phyloP scores from a whole-genome alignment of 2,113 vertebrate genomes.

The Serilophus lunatus region DNA sequence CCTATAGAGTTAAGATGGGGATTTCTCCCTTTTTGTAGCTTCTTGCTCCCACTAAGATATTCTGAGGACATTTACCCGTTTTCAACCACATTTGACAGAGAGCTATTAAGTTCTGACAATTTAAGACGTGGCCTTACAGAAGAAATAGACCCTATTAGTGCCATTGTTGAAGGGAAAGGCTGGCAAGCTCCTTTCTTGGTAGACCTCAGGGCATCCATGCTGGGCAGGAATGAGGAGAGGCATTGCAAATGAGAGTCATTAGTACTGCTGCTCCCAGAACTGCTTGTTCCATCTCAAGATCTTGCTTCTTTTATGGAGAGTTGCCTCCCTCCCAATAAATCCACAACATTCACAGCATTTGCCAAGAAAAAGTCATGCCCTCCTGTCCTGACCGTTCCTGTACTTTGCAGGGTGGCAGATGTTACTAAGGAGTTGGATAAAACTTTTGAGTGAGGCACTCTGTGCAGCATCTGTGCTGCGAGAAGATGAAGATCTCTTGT shows the following conservation, averaged over 20 bases:
- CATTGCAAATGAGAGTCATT: not conserved
- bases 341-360: not conserved
- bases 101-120: not conserved
- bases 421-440: not conserved
- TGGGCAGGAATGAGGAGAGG: not conserved
- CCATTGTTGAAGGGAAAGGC: not conserved
- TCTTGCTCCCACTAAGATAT: not conserved
- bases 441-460: not conserved
- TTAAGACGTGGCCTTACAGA: not conserved
- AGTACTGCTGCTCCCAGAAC: constrained; percentile 3
- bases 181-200: not conserved
- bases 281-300: not conserved
- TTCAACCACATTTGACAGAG: not conserved
- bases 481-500: not conserved
- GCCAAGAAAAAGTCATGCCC: not conserved
- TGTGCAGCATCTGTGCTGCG: not conserved
- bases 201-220: not conserved
- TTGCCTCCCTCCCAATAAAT: not conserved
- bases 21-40: not conserved
- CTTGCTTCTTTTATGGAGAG: not conserved
- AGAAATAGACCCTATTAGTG: not conserved
- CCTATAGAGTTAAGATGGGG: not conserved
- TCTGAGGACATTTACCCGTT: not conserved
- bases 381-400: not conserved
- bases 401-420: not conserved